Evolutionary conservation across 2,888 invertebrate genomes (phyloP).

Genomic region (Ischnus inquisitorius): DNA sequence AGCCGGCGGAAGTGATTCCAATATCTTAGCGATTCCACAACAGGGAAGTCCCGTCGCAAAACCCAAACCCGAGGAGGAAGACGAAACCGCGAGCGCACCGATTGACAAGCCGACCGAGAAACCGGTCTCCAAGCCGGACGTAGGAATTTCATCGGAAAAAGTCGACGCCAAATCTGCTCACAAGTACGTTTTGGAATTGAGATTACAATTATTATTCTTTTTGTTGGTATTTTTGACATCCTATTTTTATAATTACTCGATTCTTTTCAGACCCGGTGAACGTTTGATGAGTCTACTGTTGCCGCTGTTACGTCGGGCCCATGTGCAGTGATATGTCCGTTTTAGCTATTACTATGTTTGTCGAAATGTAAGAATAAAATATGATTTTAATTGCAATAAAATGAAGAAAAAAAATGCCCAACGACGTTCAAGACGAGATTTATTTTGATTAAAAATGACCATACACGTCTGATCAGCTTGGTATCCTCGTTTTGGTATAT

Average conservation of each 20-base stretch:
- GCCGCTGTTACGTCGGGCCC: slow-evolving; percentile 84
- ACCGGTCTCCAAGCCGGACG: slow-evolving; percentile 44
- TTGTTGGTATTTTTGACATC: neutral
- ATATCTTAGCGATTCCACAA: slow-evolving; percentile 44
- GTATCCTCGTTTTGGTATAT: slow-evolving; percentile 71
- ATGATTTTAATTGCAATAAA: neutral
- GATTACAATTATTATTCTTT: neutral
- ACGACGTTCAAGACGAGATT: slow-evolving; percentile 75
- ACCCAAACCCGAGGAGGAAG: slow-evolving; percentile 59
- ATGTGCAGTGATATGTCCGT: slow-evolving; percentile 25
- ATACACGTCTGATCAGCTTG: slow-evolving; percentile 77
- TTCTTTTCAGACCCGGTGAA: slow-evolving; percentile 85
- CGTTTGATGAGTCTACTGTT: slow-evolving; percentile 87
- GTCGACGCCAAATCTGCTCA: slow-evolving; percentile 64
- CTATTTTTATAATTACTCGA: neutral
- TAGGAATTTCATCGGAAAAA: slow-evolving; percentile 49
- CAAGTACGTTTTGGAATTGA: slow-evolving; percentile 56
- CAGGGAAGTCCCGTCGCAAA: slow-evolving; percentile 6
- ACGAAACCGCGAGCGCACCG: neutral
- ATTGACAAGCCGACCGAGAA: slow-evolving; percentile 23
- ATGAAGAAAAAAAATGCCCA: neutral
- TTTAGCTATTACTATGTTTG: neutral
- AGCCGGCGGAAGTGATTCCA: slow-evolving; percentile 62
- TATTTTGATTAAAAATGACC: slow-evolving; percentile 80
- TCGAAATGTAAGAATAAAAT: neutral